Percentiles rank a stretch among this genome's conserved stretches.
Evolutionary conservation across 1,140 invertebrate genomes (phyloP).

Genomic region (Cylas formicarius): DNA sequence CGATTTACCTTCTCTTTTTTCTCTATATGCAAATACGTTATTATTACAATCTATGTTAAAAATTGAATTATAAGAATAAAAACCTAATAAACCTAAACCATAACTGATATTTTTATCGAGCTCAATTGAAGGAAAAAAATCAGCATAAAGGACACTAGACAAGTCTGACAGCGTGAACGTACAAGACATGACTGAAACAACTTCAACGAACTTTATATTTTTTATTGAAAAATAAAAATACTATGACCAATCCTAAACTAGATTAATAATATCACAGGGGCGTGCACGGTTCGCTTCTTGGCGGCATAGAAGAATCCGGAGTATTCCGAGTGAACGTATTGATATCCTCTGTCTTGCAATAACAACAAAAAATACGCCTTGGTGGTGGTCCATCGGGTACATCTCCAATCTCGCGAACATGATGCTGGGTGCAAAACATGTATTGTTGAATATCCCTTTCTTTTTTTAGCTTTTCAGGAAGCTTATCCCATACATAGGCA

Average conservation of each 20-base stretch:
- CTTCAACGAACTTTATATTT: neutral
- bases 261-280: too few species aligned
- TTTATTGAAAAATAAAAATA: neutral
- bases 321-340: neutral
- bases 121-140: slow-evolving; percentile 13
- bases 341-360: neutral
- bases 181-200: slow-evolving; percentile 12
- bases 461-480: neutral
- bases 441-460: neutral
- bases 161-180: slow-evolving; percentile 11
- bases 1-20: neutral
- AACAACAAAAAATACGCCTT: neutral
- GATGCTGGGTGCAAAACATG: neutral
- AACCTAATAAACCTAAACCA: slow-evolving; percentile 11
- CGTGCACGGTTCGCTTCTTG: neutral
- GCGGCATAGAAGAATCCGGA: neutral
- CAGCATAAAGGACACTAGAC: neutral
- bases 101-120: slow-evolving; percentile 13
- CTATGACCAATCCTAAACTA: too few species aligned
- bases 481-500: neutral
- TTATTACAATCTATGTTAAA: slow-evolving; percentile 15
- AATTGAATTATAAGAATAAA: slow-evolving; percentile 16
- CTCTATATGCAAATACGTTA: slow-evolving; percentile 1
- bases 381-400: slow-evolving; percentile 1
- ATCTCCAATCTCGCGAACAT: neutral